Percentiles rank a stretch among this genome's conserved stretches.
These are phyloP conservation scores for Nipponacmea schrenckii DNA, from an alignment of 2,888 invertebrate genomes.

Conservation along the genomic window DNA sequence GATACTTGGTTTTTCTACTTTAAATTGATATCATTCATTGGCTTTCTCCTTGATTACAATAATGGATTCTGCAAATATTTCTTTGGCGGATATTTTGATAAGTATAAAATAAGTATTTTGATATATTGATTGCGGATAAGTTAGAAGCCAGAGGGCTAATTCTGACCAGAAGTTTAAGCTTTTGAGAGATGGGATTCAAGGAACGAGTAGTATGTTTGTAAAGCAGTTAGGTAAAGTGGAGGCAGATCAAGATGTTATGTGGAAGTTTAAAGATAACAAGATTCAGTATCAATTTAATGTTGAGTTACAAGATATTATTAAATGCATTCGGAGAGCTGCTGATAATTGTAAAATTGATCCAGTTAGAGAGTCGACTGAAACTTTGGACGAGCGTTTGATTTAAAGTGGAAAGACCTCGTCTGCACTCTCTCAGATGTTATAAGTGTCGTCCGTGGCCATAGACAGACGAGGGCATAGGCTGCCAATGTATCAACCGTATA, in stretches of 20 bases:
- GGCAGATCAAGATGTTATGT: background rate
- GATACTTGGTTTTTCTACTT: no score
- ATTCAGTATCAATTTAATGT: background rate
- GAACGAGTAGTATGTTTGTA: background rate
- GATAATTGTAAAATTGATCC: background rate
- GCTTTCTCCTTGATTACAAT: no score
- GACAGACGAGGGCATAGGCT: no score
- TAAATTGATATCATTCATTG: no score
- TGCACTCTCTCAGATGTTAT: no score
- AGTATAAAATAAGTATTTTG: background rate
- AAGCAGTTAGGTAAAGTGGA: background rate
- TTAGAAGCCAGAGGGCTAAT: no score
- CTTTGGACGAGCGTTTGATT: fast-evolving
- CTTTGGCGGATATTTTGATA: background rate
- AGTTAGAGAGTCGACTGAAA: fast-evolving
- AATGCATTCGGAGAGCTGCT: background rate
- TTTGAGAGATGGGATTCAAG: no score
- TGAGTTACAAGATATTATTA: background rate
- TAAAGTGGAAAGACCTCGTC: no score
- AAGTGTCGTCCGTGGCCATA: no score
- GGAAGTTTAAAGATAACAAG: background rate
- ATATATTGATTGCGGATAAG: background rate
- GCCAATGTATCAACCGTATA: no score
- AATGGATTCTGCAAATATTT: no score
- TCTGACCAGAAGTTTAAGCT: no score